Base-by-base conservation (phyloP, 1,140 invertebrate species). In the Aculops lycopersici region DNA sequence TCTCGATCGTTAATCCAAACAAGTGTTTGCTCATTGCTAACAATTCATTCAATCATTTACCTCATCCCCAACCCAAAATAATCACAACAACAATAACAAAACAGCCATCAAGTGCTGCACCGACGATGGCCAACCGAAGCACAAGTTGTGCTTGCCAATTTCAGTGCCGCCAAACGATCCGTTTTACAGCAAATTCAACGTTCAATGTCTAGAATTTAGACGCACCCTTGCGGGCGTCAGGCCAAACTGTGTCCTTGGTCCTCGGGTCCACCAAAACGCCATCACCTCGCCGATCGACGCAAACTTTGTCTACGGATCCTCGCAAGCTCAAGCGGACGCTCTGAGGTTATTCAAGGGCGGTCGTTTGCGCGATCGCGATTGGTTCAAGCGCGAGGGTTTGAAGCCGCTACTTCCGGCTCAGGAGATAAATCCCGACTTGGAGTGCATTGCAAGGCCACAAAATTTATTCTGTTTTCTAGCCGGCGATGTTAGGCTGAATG, bases 111-210 rank as follows among this genome's bases (percentile, higher is more conserved):
- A 48, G 35, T 50, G 48, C 18, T 50, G 48, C 17, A 21, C 38
- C 39, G 20, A 39, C 62, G 72, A 44, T 5, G 38, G 5, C 67
- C 72, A 3, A 60, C 65, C 5, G 3, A 3, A 31, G 38, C 76
- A 83, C 58, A 75, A 75, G 0, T 79, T 80, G 50, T 88, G 81
- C 53, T 72, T 83, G 51, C 76, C 84, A 55, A 81, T 90, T 44
- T 54, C 63, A 17, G 71, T 88, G 17, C 78, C 80, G 0, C 69
- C 72, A 41, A 72, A 83, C 51, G 81, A 90, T 55, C 76, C 78
- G 49, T 83, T 83, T 62, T 88, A 79, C 60, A 63, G 68, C 3
- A 59, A 43, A 21, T 50, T 45, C 37, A 41, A 47, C 15, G 37
- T 41, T 35, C 46, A 38, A 13, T 58, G 56, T 42, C 50, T 56